These are phyloP conservation scores for Desmophyllum pertusum DNA, from an alignment of 92 coral and sea anemone species.

Conservation along the genomic window DNA sequence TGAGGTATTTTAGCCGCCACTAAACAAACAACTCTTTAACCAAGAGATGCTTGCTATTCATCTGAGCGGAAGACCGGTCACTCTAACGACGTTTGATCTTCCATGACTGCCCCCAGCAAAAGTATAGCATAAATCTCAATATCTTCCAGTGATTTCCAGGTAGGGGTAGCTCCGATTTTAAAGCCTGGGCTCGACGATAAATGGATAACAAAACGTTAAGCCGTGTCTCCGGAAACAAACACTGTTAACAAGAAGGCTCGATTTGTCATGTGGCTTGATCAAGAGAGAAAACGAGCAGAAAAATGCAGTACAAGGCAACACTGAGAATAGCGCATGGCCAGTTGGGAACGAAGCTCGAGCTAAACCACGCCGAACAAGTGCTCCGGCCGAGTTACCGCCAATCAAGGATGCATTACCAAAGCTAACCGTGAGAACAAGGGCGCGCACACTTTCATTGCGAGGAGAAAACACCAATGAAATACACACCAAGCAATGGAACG, in stretches of 20 bases:
- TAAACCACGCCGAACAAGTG: slow-evolving; percentile 11
- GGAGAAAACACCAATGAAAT: slow-evolving; percentile 10
- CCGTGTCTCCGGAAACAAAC: slow-evolving; percentile 10
- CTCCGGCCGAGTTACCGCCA: slow-evolving; percentile 22
- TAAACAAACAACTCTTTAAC: slow-evolving; percentile 17
- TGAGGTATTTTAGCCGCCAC: not conserved
- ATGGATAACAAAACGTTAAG: slow-evolving; percentile 24
- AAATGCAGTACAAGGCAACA: not conserved
- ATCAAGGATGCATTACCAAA: slow-evolving; percentile 20
- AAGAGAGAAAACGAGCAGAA: slow-evolving; percentile 16
- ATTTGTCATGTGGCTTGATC: not conserved
- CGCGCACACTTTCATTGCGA: slow-evolving; percentile 12
- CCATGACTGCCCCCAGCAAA: not conserved
- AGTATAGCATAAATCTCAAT: not conserved
- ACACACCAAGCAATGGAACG: not conserved
- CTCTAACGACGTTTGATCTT: not conserved
- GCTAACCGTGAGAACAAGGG: slow-evolving; percentile 10
- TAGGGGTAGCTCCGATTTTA: not conserved
- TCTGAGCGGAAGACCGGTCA: slow-evolving; percentile 1
- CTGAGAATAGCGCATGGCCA: not conserved
- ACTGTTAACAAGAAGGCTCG: slow-evolving; percentile 17
- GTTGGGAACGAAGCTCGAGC: slow-evolving; percentile 4
- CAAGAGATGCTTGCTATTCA: not conserved
- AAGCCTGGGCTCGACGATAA: not conserved
- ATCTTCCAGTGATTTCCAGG: not conserved